These are phyloP conservation scores for Neosalanx taihuensis DNA, from an alignment of 2,797 vertebrate species.

Conservation along the genomic window DNA sequence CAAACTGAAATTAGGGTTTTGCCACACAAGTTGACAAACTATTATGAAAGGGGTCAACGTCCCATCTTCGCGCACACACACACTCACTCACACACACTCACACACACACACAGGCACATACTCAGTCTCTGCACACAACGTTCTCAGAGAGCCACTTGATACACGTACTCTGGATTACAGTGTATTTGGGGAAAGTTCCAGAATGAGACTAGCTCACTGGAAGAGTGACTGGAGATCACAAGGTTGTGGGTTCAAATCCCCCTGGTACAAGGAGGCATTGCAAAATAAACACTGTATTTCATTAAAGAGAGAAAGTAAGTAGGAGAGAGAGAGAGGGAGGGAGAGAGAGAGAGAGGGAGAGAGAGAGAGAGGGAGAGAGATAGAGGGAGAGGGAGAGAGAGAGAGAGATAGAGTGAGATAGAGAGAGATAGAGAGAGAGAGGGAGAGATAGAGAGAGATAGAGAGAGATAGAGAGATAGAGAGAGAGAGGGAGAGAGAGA, in stretches of 20 bases:
- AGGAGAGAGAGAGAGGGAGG: no score
- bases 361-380: neutral
- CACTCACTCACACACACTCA: conserved; percentile 27
- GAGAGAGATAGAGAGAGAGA: no score
- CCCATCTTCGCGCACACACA: neutral
- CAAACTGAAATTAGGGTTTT: neutral
- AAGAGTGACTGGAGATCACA: no score
- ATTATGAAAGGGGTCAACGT: neutral
- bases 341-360: neutral
- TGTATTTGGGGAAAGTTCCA: no score
- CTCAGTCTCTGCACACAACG: neutral
- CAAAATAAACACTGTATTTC: no score
- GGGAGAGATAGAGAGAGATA: no score
- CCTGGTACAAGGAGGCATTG: no score
- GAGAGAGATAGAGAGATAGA: no score
- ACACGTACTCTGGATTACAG: conserved; percentile 7
- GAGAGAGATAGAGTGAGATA: neutral
- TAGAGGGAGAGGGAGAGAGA: neutral
- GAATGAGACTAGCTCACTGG: no score
- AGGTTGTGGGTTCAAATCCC: no score
- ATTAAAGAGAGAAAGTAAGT: no score
- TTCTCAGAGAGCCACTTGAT: conserved; percentile 23
- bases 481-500: neutral
- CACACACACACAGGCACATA: neutral
- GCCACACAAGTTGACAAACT: neutral